Evolutionary conservation across 2,113 vertebrate species (phyloP).

Genomic region (Daboia siamensis): DNA sequence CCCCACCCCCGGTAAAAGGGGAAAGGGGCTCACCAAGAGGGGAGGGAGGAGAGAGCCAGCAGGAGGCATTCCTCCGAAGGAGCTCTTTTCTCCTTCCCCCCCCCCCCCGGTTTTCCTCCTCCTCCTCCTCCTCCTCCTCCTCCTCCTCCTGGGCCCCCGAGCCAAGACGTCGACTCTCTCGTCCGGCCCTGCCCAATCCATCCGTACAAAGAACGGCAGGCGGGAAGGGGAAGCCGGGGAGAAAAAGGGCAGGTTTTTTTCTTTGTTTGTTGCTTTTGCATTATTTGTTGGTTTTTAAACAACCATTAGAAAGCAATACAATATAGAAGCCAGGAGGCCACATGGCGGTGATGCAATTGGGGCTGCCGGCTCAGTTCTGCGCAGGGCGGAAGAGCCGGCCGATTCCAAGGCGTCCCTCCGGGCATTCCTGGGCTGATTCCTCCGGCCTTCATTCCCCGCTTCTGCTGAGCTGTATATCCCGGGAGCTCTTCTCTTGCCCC

Average conservation of each 20-base stretch:
- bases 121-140: no score
- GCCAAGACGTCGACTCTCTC: not conserved
- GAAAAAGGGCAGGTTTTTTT: not conserved
- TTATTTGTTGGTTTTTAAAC: not conserved
- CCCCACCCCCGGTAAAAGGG: conserved; percentile 70
- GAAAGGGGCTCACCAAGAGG: conserved; percentile 52
- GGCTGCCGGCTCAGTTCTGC: conserved; percentile 63
- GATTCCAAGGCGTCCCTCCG: conserved; percentile 9
- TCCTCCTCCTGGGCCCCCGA: not conserved
- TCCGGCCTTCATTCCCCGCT: not conserved
- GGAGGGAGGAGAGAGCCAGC: not conserved
- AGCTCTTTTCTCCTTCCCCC: not conserved
- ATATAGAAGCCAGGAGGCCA: conserved; percentile 49
- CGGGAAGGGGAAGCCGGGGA: conserved; percentile 48
- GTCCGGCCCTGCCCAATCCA: conserved; percentile 59
- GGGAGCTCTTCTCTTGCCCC: no score
- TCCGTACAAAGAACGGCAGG: conserved; percentile 74
- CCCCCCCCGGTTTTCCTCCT: not conserved
- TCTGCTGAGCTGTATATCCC: not conserved
- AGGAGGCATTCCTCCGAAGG: not conserved
- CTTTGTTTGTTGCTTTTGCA: not conserved
- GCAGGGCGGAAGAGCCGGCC: conserved; percentile 40
- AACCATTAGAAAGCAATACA: not conserved
- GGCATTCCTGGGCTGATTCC: not conserved
- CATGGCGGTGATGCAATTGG: conserved; percentile 71